phyloP scores from a whole-genome alignment of 1,140 invertebrate species.

The Samia ricini region DNA sequence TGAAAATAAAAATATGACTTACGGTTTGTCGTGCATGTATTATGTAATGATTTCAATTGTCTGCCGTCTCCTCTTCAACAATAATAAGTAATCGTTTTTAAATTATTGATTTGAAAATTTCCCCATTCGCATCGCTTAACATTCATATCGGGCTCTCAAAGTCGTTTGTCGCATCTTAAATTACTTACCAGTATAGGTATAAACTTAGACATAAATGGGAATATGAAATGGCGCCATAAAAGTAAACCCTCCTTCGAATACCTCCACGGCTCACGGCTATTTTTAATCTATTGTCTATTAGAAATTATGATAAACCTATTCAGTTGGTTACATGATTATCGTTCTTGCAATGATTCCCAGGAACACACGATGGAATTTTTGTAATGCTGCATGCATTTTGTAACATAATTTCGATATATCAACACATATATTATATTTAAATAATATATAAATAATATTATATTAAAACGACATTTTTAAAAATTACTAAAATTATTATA shows the following conservation, averaged over 20 bases:
- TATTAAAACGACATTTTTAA: no score
- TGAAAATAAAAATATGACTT: no score
- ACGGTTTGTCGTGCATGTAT: no score
- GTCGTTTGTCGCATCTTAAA: slow-evolving; percentile 17
- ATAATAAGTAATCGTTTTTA: background rate
- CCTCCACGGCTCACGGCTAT: slow-evolving; percentile 12
- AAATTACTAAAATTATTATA: no score
- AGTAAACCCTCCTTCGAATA: slow-evolving; percentile 20
- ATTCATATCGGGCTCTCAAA: slow-evolving; percentile 19
- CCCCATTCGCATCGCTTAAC: slow-evolving; percentile 17
- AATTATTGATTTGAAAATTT: slow-evolving; percentile 1
- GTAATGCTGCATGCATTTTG: no score
- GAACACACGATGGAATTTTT: background rate
- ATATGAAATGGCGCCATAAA: slow-evolving; percentile 26
- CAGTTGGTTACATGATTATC: background rate
- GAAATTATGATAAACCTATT: background rate
- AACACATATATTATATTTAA: no score
- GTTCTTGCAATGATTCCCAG: background rate
- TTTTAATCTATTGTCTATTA: slow-evolving; percentile 14
- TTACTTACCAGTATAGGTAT: slow-evolving; percentile 10
- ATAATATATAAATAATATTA: no score
- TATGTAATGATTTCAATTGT: no score
- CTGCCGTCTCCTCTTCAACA: background rate
- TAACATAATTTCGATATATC: no score
- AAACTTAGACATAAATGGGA: slow-evolving; percentile 19